These are phyloP conservation scores for Lophotis ruficrista DNA, from an alignment of 2,113 vertebrate species.

Conservation along the genomic window DNA sequence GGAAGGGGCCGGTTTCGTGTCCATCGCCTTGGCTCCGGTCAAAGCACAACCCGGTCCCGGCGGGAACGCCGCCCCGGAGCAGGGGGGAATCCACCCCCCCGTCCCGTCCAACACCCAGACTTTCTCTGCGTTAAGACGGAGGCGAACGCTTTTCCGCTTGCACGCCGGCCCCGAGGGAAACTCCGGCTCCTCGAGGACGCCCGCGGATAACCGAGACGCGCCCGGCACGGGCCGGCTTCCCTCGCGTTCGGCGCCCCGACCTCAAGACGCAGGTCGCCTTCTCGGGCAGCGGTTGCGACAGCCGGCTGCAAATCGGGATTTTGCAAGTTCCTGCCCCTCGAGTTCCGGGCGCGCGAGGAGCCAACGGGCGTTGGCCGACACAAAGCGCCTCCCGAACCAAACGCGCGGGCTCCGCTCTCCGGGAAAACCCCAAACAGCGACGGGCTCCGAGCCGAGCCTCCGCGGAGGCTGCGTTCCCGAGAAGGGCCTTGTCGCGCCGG, in stretches of 20 bases:
- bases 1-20: background rate
- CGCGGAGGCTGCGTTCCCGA: background rate
- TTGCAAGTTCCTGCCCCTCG: constrained; percentile 35
- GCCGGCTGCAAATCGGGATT: background rate
- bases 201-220: background rate
- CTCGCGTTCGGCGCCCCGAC: rapidly evolving
- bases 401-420: rapidly evolving
- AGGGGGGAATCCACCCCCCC: background rate
- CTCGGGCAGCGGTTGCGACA: background rate
- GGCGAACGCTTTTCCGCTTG: too few relatives aligned
- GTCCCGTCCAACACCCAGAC: rapidly evolving
- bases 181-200: background rate
- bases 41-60: background rate
- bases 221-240: background rate
- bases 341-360: background rate
- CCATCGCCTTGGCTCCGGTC: background rate
- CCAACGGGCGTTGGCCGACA: background rate
- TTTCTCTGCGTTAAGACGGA: rapidly evolving
- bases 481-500: background rate
- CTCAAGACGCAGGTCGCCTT: background rate
- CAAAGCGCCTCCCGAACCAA: background rate
- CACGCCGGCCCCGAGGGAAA: background rate
- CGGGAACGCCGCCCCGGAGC: background rate
- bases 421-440: background rate
- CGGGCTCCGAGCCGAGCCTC: background rate